phyloP scores from a whole-genome alignment of 2,888 invertebrate genomes.

The Dynastes grantii region DNA sequence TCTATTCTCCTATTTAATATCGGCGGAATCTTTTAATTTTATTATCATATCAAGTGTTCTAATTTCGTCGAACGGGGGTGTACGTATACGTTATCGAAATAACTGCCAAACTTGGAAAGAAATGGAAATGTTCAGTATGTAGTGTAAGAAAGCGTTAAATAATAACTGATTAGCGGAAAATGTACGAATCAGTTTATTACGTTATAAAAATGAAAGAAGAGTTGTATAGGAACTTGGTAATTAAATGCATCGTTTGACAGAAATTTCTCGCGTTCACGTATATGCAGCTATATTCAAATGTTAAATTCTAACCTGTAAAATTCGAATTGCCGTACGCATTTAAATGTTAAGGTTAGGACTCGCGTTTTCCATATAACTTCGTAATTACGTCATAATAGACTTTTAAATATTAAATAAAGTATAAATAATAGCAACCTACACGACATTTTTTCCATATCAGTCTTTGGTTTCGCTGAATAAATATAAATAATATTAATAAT shows the following conservation, averaged over 20 bases:
- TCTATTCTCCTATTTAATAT: too few species aligned
- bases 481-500: constrained; percentile 57
- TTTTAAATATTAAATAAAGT: constrained; percentile 53
- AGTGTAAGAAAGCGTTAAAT: constrained; percentile 23
- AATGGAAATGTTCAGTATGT: constrained; percentile 42
- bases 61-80: neutral
- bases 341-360: too few species aligned
- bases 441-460: constrained; percentile 58
- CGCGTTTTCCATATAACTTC: neutral
- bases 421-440: constrained; percentile 53
- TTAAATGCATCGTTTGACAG: constrained; percentile 42
- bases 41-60: neutral
- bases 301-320: neutral
- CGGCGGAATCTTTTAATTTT: too few species aligned
- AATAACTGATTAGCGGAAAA: constrained; percentile 14
- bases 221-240: constrained; percentile 37
- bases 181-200: constrained; percentile 34
- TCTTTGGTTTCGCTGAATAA: constrained; percentile 60
- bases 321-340: neutral
- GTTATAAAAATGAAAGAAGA: constrained; percentile 10
- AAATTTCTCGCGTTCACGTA: constrained; percentile 17
- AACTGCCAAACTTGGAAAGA: constrained; percentile 40
- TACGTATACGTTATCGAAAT: constrained; percentile 32
- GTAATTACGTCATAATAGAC: neutral
- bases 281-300: constrained; percentile 12